Evolutionary conservation across 2,888 invertebrate species (phyloP).

Genomic region (Tenthredo mesomela): DNA sequence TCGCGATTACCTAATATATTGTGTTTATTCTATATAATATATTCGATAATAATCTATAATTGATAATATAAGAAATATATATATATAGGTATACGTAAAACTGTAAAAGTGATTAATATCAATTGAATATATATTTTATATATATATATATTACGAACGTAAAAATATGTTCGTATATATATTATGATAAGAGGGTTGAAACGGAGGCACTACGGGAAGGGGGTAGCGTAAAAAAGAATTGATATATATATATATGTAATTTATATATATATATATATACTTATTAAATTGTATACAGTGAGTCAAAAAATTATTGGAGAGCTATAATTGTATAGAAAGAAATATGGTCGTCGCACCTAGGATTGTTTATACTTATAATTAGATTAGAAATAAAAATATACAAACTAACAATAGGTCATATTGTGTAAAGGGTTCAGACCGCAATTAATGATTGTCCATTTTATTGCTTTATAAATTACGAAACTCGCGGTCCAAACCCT

Average conservation of each 20-base stretch:
- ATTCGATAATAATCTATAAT: slow-evolving; percentile 16
- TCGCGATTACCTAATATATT: background rate
- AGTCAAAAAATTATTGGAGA: slow-evolving; percentile 22
- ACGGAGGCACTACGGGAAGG: slow-evolving; percentile 39
- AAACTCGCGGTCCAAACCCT: slow-evolving; percentile 67
- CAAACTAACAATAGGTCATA: slow-evolving; percentile 51
- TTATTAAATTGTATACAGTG: slow-evolving; percentile 14
- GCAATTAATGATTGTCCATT: slow-evolving; percentile 70
- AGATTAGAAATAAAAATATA: slow-evolving; percentile 47
- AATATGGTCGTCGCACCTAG: slow-evolving; percentile 19
- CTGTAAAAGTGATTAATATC: slow-evolving; percentile 39
- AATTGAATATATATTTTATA: slow-evolving; percentile 12
- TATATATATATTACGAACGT: slow-evolving; percentile 7
- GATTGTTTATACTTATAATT: slow-evolving; percentile 23
- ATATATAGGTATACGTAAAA: slow-evolving; percentile 29
- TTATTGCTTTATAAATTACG: slow-evolving; percentile 75
- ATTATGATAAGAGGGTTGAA: background rate
- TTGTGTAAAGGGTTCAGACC: slow-evolving; percentile 65
- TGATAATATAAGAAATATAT: slow-evolving; percentile 17
- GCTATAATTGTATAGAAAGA: slow-evolving; percentile 21
- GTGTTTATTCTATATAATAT: slow-evolving; percentile 2
- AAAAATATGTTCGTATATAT: slow-evolving; percentile 36
- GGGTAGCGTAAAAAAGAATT: slow-evolving; percentile 39
- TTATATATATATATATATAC: slow-evolving; percentile 22
- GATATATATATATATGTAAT: slow-evolving; percentile 22